phyloP scores from a whole-genome alignment of 2,797 vertebrate species.

The Characodon lateralis region DNA sequence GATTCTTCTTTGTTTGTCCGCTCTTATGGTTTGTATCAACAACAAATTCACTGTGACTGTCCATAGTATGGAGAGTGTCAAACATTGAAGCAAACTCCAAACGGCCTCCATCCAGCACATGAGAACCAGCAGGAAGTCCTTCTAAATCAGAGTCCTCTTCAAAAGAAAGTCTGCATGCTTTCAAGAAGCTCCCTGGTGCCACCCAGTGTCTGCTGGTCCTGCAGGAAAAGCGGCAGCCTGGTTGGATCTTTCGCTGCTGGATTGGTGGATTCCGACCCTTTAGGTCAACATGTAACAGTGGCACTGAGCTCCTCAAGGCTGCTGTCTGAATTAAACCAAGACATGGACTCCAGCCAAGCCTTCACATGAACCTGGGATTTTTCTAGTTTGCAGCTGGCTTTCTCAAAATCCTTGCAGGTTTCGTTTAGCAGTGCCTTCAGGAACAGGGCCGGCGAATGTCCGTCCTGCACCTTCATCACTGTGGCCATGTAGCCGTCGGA shows the following conservation, averaged over 20 bases:
- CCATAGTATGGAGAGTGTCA: constrained; percentile 88
- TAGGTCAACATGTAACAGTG: constrained; percentile 35
- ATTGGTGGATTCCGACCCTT: constrained; percentile 60
- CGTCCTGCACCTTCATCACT: constrained; percentile 80
- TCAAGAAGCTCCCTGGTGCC: constrained; percentile 68
- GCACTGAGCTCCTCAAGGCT: constrained; percentile 76
- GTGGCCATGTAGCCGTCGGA: constrained; percentile 97
- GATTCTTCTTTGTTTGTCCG: constrained; percentile 38
- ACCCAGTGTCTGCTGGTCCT: constrained; percentile 70
- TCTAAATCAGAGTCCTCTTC: constrained; percentile 87
- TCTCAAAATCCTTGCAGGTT: constrained; percentile 84
- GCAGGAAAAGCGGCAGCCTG: constrained; percentile 85
- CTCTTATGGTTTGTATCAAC: constrained; percentile 53
- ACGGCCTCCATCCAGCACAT: constrained; percentile 80
- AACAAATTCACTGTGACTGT: constrained; percentile 49
- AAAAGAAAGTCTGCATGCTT: constrained; percentile 73
- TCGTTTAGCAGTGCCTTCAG: constrained; percentile 85
- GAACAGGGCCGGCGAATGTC: constrained; percentile 78
- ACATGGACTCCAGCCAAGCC: constrained; percentile 78
- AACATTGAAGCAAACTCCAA: constrained; percentile 95
- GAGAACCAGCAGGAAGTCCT: constrained; percentile 66
- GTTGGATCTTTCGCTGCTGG: constrained; percentile 72
- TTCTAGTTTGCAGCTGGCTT: constrained; percentile 64
- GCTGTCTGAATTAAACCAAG: constrained; percentile 80
- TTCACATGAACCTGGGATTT: constrained; percentile 78